Evolutionary conservation across 2,113 vertebrate genomes (phyloP).

Genomic region (Galemys pyrenaicus): DNA sequence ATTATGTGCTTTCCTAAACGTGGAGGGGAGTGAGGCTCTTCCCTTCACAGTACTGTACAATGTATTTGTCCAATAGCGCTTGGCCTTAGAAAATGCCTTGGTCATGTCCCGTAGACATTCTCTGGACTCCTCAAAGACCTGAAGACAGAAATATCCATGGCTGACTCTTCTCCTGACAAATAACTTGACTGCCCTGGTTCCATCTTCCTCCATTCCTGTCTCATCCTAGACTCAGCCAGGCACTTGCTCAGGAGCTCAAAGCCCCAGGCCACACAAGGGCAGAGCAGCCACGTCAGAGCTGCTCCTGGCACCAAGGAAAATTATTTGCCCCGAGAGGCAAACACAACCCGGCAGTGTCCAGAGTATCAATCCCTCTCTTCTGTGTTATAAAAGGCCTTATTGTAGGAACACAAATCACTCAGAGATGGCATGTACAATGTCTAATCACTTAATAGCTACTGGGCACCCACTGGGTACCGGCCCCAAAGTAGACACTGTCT

Average conservation of each 20-base stretch:
- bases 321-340: constrained; percentile 74
- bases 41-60: background rate
- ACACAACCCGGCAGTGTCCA: constrained; percentile 75
- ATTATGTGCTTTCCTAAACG: background rate
- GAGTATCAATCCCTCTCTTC: constrained; percentile 75
- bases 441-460: constrained; percentile 73
- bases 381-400: constrained; percentile 77
- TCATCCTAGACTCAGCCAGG: background rate
- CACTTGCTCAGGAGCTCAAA: constrained; percentile 11
- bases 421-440: constrained; percentile 75
- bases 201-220: background rate
- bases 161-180: background rate
- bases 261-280: constrained; percentile 59
- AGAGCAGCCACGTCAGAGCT: constrained; percentile 59
- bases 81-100: background rate
- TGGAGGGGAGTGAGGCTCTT: background rate
- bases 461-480: background rate
- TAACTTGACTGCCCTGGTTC: background rate
- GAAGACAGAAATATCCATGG: background rate
- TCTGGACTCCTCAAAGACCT: background rate
- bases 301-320: constrained; percentile 80
- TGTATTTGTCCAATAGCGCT: background rate
- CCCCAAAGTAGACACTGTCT: constrained; percentile 45
- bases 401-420: constrained; percentile 79
- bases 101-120: background rate